phyloP scores from a whole-genome alignment of 1,140 invertebrate species.

The Nomia melanderi region DNA sequence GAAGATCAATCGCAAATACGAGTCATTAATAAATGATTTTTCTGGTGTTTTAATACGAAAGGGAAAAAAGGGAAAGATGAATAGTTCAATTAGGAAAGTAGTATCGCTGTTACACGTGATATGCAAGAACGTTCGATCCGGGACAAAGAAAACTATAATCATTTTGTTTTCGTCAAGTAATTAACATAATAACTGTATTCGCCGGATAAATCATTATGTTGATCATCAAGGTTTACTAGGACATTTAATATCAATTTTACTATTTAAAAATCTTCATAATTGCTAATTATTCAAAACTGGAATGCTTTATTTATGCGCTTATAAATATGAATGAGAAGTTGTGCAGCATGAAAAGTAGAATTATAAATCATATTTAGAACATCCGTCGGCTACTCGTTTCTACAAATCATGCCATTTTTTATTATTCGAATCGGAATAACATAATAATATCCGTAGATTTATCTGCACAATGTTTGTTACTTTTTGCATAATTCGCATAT shows the following conservation, averaged over 20 bases:
- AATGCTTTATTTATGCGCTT: conserved; percentile 26
- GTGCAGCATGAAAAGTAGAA: background rate
- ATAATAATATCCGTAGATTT: background rate
- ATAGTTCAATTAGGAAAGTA: no score
- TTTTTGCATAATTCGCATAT: no score
- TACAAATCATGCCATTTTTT: conserved; percentile 14
- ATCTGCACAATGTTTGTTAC: background rate
- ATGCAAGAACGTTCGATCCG: background rate
- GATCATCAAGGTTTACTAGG: background rate
- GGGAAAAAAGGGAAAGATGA: background rate
- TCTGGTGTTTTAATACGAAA: background rate
- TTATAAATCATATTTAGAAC: conserved; percentile 19
- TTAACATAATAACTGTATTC: background rate
- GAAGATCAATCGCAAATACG: background rate
- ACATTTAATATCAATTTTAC: background rate
- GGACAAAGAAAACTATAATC: conserved; percentile 10
- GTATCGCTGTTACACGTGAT: no score
- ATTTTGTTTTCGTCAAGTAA: background rate
- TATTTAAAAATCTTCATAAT: conserved; percentile 25
- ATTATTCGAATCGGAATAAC: background rate
- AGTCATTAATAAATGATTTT: no score
- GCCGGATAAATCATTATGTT: background rate
- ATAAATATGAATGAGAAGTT: conserved; percentile 42
- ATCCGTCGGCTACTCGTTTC: background rate
- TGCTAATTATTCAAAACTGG: conserved; percentile 19